Base-by-base conservation (phyloP, 2,113 vertebrate species). In the Antennarius striatus region DNA sequence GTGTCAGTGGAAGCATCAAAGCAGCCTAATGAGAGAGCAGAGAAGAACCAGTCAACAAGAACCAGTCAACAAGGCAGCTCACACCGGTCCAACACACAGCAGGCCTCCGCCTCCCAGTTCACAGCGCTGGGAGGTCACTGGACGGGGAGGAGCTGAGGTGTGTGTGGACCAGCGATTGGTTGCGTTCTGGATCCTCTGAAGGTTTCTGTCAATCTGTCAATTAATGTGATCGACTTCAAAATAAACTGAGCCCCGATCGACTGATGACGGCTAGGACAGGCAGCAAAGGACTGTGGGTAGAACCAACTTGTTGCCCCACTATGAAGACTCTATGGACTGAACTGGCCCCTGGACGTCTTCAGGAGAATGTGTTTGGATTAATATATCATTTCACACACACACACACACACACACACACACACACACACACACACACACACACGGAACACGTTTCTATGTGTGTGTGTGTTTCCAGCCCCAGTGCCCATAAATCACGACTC, bases 401-500 rank as follows among this genome's bases (percentile, higher is more conserved):
- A 7, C 32, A 36, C 5, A 4, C 42, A 43, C 10, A 9, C 11
- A 43, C 11, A 22, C 22, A 22, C 22, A 22, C 22, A 22, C 22
- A 22, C 32, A 36, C 32, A 36, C 32, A 36, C 32, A 36, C 32
- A 7, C 32, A 36, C 5, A 43, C 42, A 43, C 10, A 9, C 11
- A 43, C 11, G 1, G 42, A 43, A 43, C 42, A 43, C 1, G 42
- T 43, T 11, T 43, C 42, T 43, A 10, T 11, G 8, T 50, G 29
- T 63, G 45, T 69, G 75, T 73, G 72, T 56, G 58, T 87, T 62
- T 70, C 64, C 69, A 73, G 77, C 68, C 84, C 28, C 71, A 5
- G 63, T 84, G 88, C 87, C 75, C 88, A 93, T 96, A 93, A 92
- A 97, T 96, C 94, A 95, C 84, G 81, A 55, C 85, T 88, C 90